Conservation (phyloP, 2,113 vertebrate genomes). For the Elaphurus davidianus region DNA sequence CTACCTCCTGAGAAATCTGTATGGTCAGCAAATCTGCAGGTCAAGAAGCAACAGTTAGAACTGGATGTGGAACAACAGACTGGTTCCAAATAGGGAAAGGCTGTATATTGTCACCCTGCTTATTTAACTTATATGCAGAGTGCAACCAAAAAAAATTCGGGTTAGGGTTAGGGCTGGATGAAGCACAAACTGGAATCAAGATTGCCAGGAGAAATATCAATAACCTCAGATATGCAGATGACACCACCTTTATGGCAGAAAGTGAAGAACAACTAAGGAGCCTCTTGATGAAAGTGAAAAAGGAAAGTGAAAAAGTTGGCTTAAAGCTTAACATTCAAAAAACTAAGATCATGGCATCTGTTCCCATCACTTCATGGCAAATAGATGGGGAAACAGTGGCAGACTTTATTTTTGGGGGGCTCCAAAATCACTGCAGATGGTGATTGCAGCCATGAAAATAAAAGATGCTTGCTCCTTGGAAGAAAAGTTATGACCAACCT, state of each 20-base stretch:
- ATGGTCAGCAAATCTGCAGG: background rate
- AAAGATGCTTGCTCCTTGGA: background rate
- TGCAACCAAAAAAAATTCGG: background rate
- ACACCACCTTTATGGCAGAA: background rate
- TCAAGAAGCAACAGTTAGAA: background rate
- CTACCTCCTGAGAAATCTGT: background rate
- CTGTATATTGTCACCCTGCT: fast-evolving
- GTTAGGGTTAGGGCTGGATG: background rate
- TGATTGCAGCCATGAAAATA: background rate
- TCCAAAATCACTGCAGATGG: background rate
- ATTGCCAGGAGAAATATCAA: background rate
- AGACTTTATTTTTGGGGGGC: too few species aligned
- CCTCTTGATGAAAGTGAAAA: background rate
- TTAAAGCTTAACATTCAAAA: background rate
- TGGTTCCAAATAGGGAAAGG: fast-evolving
- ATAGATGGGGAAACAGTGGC: background rate
- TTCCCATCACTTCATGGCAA: background rate
- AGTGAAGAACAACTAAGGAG: background rate
- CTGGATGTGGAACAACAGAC: background rate
- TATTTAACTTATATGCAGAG: background rate
- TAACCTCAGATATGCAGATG: background rate
- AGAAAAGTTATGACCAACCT: background rate
- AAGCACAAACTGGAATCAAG: background rate
- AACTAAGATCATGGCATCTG: background rate
- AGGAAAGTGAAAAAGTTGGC: background rate